Evolutionary conservation across 2,113 vertebrate species (phyloP).

Genomic region (Raja brachyura): DNA sequence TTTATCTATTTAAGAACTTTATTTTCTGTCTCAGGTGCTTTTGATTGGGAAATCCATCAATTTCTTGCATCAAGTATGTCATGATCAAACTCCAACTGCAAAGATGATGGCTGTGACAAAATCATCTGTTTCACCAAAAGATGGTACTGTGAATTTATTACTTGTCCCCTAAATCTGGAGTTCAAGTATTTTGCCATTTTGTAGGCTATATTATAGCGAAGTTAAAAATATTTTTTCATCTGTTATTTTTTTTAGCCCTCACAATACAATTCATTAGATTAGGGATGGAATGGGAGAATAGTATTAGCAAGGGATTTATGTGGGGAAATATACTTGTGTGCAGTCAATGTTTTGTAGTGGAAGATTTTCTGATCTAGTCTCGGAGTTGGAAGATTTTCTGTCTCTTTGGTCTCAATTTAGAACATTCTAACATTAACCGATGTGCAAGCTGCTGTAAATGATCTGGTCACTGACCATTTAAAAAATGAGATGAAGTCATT

Average conservation of each 20-base stretch:
- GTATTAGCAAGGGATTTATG: not conserved
- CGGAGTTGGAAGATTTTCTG: no score
- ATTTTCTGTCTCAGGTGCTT: slow-evolving; percentile 67
- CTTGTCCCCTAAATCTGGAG: not conserved
- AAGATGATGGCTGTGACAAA: slow-evolving; percentile 77
- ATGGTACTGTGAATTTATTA: slow-evolving; percentile 57
- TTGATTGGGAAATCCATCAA: slow-evolving; percentile 98
- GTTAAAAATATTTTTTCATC: not conserved
- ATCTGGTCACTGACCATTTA: not conserved
- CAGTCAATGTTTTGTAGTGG: not conserved
- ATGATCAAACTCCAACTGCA: slow-evolving; percentile 80
- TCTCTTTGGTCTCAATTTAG: not conserved
- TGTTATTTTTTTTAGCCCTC: not conserved
- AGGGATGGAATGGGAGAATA: not conserved
- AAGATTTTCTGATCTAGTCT: not conserved
- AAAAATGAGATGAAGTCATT: not conserved
- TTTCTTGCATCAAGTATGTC: slow-evolving; percentile 96
- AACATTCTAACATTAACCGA: not conserved
- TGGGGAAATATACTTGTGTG: not conserved
- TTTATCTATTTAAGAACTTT: not conserved
- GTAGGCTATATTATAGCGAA: not conserved
- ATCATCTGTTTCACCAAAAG: slow-evolving; percentile 75
- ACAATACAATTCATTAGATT: not conserved
- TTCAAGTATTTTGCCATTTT: not conserved
- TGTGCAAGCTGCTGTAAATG: not conserved